Evolutionary conservation across 2,797 vertebrate species (phyloP).

Genomic region (Nasua narica): DNA sequence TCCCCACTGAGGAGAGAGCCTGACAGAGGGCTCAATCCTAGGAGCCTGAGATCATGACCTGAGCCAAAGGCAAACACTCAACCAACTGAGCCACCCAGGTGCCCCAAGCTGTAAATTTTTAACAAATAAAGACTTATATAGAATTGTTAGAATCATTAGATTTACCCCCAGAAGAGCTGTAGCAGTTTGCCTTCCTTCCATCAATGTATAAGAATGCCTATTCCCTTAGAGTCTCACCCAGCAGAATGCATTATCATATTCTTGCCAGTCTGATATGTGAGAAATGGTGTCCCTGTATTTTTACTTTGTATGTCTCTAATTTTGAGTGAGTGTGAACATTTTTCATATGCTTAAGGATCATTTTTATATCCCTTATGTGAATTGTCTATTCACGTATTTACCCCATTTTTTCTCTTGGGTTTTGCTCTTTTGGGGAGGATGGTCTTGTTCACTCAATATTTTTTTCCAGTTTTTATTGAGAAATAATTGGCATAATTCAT

Average conservation of each 20-base stretch:
- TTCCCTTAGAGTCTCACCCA: neutral
- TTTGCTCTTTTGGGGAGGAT: neutral
- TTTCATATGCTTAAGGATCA: neutral
- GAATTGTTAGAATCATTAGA: neutral
- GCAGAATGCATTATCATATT: neutral
- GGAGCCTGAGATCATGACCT: too few relatives aligned
- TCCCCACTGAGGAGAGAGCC: too few relatives aligned
- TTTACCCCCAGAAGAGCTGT: neutral
- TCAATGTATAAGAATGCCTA: neutral
- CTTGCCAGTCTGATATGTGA: neutral
- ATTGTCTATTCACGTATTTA: neutral
- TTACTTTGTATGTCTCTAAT: neutral
- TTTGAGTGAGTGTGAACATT: neutral
- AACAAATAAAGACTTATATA: neutral
- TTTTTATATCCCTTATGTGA: neutral
- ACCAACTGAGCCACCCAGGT: too few relatives aligned
- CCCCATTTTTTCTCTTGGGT: neutral
- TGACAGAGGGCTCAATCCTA: too few relatives aligned
- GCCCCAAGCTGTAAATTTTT: neutral
- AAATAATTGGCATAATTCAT: neutral
- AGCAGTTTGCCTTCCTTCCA: neutral
- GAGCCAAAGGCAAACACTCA: too few relatives aligned
- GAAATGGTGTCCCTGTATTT: slow-evolving; percentile 17
- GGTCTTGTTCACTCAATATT: neutral
- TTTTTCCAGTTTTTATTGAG: neutral